Percentiles rank a stretch among this genome's conserved stretches.
phyloP scores from a whole-genome alignment of 2,797 vertebrate species.

The Esox masquinongy region DNA sequence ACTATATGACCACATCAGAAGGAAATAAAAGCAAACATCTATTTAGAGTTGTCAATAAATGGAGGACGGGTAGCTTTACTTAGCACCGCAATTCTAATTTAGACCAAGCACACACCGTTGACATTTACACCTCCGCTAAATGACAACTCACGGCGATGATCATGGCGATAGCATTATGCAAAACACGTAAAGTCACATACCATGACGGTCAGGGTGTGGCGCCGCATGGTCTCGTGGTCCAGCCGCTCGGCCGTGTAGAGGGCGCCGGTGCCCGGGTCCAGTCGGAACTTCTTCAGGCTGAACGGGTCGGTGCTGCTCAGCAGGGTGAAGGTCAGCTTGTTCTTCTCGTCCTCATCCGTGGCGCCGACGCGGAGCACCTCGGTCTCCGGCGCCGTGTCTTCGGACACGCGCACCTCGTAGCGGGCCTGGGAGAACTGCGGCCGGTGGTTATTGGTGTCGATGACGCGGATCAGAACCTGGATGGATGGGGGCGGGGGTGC shows the following conservation, averaged over 20 bases:
- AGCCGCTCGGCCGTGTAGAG: conserved; percentile 88
- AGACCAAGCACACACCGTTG: not conserved
- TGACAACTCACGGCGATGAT: no score
- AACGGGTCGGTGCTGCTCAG: conserved; percentile 91
- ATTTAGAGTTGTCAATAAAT: no score
- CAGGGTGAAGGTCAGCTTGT: conserved; percentile 93
- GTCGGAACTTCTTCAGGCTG: conserved; percentile 92
- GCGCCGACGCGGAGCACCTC: conserved; percentile 91
- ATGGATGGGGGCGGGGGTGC: conserved; percentile 4
- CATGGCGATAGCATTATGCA: not conserved
- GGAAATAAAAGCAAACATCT: no score
- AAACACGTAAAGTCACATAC: conserved; percentile 61
- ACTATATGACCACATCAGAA: no score
- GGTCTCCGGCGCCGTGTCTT: conserved; percentile 84
- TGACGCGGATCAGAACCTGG: conserved; percentile 93
- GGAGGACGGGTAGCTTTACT: no score
- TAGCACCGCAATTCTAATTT: not conserved
- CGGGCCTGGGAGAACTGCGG: conserved; percentile 88
- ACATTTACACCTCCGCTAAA: no score
- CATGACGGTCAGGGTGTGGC: conserved; percentile 93
- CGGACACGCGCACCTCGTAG: conserved; percentile 87
- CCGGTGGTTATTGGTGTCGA: conserved; percentile 98
- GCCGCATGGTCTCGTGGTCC: conserved; percentile 91
- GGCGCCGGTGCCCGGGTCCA: conserved; percentile 88
- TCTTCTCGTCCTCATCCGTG: conserved; percentile 92